Evolutionary conservation across 2,797 vertebrate genomes (phyloP), one percentile per base, ranked within the genome.

Genomic region (Acipenser ruthenus): DNA sequence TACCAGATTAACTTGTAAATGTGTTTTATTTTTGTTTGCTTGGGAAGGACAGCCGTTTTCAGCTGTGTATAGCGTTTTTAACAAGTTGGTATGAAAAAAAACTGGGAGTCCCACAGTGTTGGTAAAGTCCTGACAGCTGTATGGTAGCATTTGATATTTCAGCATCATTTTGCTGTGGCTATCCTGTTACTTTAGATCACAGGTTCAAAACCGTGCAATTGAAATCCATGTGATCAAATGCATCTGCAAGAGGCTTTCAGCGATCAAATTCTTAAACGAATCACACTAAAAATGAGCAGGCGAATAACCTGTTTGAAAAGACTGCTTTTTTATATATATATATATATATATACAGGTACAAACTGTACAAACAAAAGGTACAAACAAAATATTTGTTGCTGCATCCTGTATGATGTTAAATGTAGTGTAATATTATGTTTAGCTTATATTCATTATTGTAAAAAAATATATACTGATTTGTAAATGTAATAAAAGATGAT

Each of bases 401-500:
- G 67, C 77, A 72, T 80, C 79, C 71, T 74, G 78, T 79, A 72
- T 10, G 63, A 48, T 59, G 77, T 82, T 80, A 72, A 71, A 77
- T 82, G 81, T 79, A 71, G 69, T 74, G 73, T 37, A 79, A 79
- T 47, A 76, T 69, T 64, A 71, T 37, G 71, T 68, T 71, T 64
- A 69, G 74, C 80, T 72, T 63, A 72, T 70, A 15, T 73, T 37
- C 12, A 69, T 68, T 68, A 59, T 69, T 10, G 67, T 63, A 62
- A 68, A 63, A 58, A 58, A 62, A 80, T 73, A 60, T 3, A 80
- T 4, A 69, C 74, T 74, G 80, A 76, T 86, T 80, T 83, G 82
- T 80, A 77, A 68, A 74, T 71, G 77, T 70, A 84, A 87, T 84
- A 83, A 87, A 84, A 51, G 49, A 37, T 6, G 76, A 75, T 82